phyloP scores from a whole-genome alignment of 2,113 vertebrate genomes.

The Pelusios castaneus region DNA sequence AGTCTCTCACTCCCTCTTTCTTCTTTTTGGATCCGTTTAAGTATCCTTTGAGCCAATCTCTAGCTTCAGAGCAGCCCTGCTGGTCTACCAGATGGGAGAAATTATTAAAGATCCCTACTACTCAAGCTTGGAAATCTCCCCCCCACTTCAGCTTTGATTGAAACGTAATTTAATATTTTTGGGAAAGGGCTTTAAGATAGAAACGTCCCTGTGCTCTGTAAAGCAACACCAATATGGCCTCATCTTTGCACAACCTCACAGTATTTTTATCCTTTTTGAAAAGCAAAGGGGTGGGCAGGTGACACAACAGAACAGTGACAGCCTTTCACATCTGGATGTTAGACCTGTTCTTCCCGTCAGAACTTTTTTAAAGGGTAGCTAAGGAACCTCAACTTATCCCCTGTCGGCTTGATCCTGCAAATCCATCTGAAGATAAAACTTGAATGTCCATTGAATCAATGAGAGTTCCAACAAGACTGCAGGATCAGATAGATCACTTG shows the following conservation, averaged over 20 bases:
- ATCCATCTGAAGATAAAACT: not conserved
- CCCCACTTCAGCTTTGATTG: not conserved
- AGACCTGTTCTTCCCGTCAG: not conserved
- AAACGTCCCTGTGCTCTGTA: not conserved
- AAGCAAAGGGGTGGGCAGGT: not conserved
- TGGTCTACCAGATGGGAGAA: not conserved
- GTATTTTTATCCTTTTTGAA: not conserved
- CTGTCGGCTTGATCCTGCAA: not conserved
- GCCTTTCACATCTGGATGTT: not conserved
- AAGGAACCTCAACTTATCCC: not conserved
- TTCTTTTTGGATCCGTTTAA: not conserved
- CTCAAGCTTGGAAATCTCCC: not conserved
- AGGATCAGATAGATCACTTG: not conserved
- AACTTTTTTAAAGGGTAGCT: not conserved
- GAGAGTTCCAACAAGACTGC: not conserved
- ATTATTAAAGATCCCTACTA: not conserved
- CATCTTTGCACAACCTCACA: not conserved
- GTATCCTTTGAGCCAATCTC: not conserved
- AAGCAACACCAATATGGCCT: not conserved
- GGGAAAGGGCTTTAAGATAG: not conserved
- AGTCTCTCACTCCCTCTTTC: not conserved
- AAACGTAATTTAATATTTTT: not conserved
- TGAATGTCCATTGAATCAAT: not conserved
- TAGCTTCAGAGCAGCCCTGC: not conserved
- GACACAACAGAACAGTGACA: not conserved